A percentile compares a stretch with the other conserved stretches of the same genome.
phyloP scores from a whole-genome alignment of 2,113 vertebrate species.

The Pluvianellus socialis region DNA sequence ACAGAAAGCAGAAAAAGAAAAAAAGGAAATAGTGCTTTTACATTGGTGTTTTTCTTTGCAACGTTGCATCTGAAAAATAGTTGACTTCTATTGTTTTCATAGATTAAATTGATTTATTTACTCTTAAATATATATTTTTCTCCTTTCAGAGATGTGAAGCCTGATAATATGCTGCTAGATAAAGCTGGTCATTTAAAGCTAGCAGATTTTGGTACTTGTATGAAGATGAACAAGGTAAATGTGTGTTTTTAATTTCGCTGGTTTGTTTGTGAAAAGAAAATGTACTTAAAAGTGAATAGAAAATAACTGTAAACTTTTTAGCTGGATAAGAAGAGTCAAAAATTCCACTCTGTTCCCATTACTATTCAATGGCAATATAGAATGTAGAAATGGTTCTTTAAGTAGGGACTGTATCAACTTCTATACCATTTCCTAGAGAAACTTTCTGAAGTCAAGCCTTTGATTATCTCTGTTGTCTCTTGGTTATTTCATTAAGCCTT shows the following conservation, averaged over 20 bases:
- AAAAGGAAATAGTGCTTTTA: background rate
- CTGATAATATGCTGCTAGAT: constrained; percentile 99
- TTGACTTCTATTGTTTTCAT: background rate
- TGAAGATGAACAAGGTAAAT: constrained; percentile 99
- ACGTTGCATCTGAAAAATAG: background rate
- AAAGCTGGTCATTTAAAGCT: constrained; percentile 97
- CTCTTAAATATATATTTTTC: background rate
- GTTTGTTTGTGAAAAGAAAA: constrained; percentile 5
- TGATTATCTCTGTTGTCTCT: background rate
- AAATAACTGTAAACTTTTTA: background rate
- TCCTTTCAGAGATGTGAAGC: constrained; percentile 92
- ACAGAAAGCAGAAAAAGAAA: background rate
- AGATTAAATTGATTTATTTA: background rate
- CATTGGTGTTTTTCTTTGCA: background rate
- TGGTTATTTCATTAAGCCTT: background rate
- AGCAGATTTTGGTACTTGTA: constrained; percentile 99
- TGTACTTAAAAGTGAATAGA: background rate
- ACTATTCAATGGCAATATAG: background rate
- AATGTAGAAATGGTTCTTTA: background rate
- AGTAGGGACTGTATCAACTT: background rate
- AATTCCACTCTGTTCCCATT: background rate
- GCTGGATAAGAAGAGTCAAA: background rate
- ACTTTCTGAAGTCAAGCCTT: background rate
- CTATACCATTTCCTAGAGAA: background rate
- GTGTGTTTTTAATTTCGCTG: background rate